These are phyloP conservation scores for Hyles vespertilio DNA, from an alignment of 1,140 invertebrate genomes.

Conservation along the genomic window DNA sequence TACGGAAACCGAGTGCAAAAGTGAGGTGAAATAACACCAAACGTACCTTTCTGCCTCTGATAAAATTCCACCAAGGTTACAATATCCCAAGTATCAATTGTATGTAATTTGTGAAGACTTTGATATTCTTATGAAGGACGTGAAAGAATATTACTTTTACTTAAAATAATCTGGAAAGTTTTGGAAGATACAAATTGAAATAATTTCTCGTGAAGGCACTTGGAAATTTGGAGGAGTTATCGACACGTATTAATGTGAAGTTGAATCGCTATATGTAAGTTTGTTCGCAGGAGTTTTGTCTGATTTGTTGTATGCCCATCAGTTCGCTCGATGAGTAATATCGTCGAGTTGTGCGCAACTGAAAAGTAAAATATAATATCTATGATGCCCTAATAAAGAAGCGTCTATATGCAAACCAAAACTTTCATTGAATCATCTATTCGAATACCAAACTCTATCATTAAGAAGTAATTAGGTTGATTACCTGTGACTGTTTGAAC, in stretches of 20 bases:
- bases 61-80: neutral
- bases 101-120: slow-evolving; percentile 4
- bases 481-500: slow-evolving; percentile 88
- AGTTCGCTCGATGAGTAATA: slow-evolving; percentile 82
- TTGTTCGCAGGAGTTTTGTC: slow-evolving; percentile 86
- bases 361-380: slow-evolving; percentile 59
- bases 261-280: slow-evolving; percentile 82
- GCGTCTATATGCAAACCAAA: slow-evolving; percentile 22
- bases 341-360: slow-evolving; percentile 82
- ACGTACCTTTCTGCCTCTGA: slow-evolving; percentile 22
- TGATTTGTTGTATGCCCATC: slow-evolving; percentile 79
- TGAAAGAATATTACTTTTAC: slow-evolving; percentile 15
- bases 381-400: slow-evolving; percentile 34
- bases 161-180: slow-evolving; percentile 20
- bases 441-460: neutral
- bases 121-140: slow-evolving; percentile 8
- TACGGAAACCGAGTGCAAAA: slow-evolving; percentile 30
- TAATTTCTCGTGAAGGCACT: slow-evolving; percentile 49
- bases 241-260: slow-evolving; percentile 18
- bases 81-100: slow-evolving; percentile 3
- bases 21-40: slow-evolving; percentile 17
- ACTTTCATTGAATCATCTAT: neutral
- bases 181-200: slow-evolving; percentile 28
- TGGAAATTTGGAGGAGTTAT: slow-evolving; percentile 38
- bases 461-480: slow-evolving; percentile 10